Evolutionary conservation across 2,888 invertebrate genomes (phyloP).

Genomic region (Oligia fasciuncula): DNA sequence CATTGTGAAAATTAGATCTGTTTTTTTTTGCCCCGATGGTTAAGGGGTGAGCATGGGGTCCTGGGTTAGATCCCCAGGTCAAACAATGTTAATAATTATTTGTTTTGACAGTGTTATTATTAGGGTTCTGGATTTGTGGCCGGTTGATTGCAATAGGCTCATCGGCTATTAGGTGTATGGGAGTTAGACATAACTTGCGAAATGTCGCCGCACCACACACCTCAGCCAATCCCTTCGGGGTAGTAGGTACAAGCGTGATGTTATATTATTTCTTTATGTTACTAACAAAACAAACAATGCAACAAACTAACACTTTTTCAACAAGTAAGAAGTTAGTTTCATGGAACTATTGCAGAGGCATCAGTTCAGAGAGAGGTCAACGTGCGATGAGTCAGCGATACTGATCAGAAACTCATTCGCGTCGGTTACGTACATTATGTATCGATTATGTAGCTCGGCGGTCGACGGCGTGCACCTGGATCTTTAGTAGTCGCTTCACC

Average conservation of each 20-base stretch:
- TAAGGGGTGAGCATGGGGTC: neutral
- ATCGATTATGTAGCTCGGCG: neutral
- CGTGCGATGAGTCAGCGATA: conserved; percentile 44
- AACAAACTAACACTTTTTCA: neutral
- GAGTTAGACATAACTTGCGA: neutral
- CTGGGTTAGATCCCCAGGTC: neutral
- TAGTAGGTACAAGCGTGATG: neutral
- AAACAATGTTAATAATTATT: neutral
- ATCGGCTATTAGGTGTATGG: no score
- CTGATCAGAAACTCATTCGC: conserved; percentile 42
- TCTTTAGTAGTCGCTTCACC: neutral
- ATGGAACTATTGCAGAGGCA: neutral
- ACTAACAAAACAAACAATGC: neutral
- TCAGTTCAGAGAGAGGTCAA: conserved; percentile 25
- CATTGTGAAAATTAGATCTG: neutral
- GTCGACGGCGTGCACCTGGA: neutral
- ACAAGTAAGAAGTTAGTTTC: neutral
- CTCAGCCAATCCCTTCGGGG: neutral
- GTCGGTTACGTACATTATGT: conserved; percentile 17
- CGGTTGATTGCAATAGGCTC: neutral
- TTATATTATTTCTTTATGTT: neutral
- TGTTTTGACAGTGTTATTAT: neutral
- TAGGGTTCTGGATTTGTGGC: neutral
- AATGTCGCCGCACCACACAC: neutral
- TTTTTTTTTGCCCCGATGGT: neutral